A percentile compares a stretch with the other conserved stretches of the same genome.
Conservation (phyloP, 92 coral and sea anemone genomes). For the Heliopora coerulea region DNA sequence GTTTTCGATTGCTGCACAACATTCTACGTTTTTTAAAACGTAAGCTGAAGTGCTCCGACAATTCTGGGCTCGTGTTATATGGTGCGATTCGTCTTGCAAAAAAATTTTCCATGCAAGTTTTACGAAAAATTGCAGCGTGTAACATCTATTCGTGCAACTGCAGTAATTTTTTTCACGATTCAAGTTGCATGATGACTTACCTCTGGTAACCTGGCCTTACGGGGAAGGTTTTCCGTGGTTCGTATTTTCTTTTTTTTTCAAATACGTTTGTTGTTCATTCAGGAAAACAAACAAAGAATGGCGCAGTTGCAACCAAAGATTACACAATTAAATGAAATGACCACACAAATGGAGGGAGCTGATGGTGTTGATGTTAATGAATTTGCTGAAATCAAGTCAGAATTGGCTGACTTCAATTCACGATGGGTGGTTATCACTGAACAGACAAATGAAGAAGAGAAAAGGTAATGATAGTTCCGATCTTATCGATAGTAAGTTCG, state of each 20-base stretch:
- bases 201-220: background rate
- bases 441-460: constrained; percentile 8
- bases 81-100: too few species aligned
- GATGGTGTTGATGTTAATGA: constrained; percentile 35
- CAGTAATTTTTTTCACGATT: too few species aligned
- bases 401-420: constrained; percentile 13
- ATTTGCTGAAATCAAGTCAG: constrained; percentile 13
- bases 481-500: too few species aligned
- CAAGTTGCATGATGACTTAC: background rate
- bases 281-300: constrained; percentile 42
- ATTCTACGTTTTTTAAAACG: too few species aligned
- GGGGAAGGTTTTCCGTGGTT: background rate
- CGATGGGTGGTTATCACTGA: constrained; percentile 6
- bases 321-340: constrained; percentile 11
- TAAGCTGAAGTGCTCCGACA: too few species aligned
- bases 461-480: too few species aligned
- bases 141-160: too few species aligned
- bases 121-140: too few species aligned
- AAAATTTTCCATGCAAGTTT: too few species aligned
- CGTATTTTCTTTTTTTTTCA: too few species aligned
- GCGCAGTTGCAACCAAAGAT: constrained; percentile 33
- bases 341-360: constrained; percentile 18
- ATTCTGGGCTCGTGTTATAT: too few species aligned
- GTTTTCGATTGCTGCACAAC: too few species aligned
- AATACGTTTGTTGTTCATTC: background rate